Evolutionary conservation across 2,797 vertebrate genomes (phyloP), one percentile per base, ranked within the genome.

Genomic region (Phoeniculus purpureus): DNA sequence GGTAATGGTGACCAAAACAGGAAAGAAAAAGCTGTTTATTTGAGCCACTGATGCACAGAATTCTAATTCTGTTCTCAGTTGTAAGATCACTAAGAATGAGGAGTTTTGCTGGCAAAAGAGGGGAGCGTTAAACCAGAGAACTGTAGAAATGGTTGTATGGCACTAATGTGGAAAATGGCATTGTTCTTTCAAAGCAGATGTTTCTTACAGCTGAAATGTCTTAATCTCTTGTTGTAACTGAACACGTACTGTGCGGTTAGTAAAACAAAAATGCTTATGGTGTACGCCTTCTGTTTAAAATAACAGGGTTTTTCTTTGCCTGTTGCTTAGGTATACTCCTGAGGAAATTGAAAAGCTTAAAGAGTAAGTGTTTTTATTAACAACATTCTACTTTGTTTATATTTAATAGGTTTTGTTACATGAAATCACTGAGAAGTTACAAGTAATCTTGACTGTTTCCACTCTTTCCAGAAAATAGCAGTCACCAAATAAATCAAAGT

Each of bases 311-410:
- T 91, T 92, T 95, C 31, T 96, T 75, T 84, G 47, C n/a, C 22
- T 85, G 13, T 96, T 96, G 77, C 51, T 61, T 97, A 99, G 99
- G 96, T 99, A 99, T 52, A 99, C 98, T 6, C 98, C 98, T 54
- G 98, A 99, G 75, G 99, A 99, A 97, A 99, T 99, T 66, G 98
- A 99, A 95, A 99, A 98, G 85, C 98, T 99, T 37, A 99, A 99
- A 97, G 97, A 98, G 99, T 99, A 98, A 99, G 98, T 98, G 81
- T 68, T 68, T 83, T 88, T 77, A 78, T 16, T 66, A 64, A 66
- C 6, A 54, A 71, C 37, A n/a, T 14, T 51, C 31, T 83, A 51
- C n/a, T 29, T 78, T 85, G 55, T 88, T 92, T 55, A 6, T 76
- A 50, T 92, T 52, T 75, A 60, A 60, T 70, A 86, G 61, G 8